A percentile compares a stretch with the other conserved stretches of the same genome.
Conservation (phyloP, 30 jellyfish, hydroid and myxozoan species). For the Nemopilema nomurai region DNA sequence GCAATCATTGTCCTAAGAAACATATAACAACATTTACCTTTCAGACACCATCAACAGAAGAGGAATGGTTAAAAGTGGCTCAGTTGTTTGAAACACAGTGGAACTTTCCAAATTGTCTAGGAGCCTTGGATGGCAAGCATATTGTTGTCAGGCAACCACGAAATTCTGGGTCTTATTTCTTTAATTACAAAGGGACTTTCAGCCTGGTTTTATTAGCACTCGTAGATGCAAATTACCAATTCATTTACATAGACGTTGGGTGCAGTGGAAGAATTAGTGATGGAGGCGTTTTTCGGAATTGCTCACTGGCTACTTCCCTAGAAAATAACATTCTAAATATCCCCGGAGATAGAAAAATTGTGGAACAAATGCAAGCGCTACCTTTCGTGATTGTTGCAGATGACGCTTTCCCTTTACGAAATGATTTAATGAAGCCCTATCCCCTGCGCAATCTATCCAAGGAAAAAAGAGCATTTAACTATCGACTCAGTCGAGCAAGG, state of each 20-base stretch:
- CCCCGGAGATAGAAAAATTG: constrained; percentile 17
- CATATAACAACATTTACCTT: neutral
- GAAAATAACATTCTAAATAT: constrained; percentile 20
- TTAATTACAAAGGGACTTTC: constrained; percentile 41
- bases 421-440: constrained; percentile 19
- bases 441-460: constrained; percentile 6
- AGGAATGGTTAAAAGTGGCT: constrained; percentile 44
- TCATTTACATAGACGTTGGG: constrained; percentile 41
- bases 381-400: constrained; percentile 38
- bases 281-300: constrained; percentile 49
- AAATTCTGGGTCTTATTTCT: constrained; percentile 29
- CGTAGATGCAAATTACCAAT: constrained; percentile 41
- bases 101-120: constrained; percentile 49
- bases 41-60: constrained; percentile 34
- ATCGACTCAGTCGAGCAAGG: constrained; percentile 17
- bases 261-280: constrained; percentile 57
- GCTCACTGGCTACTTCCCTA: constrained; percentile 7
- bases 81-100: constrained; percentile 24
- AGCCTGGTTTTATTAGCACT: constrained; percentile 38
- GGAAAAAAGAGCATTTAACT: constrained; percentile 5
- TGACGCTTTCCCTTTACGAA: constrained; percentile 17
- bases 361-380: neutral
- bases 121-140: constrained; percentile 73
- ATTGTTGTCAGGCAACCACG: constrained; percentile 43
- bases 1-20: constrained; percentile 4